A percentile compares a stretch with the other conserved stretches of the same genome.
These are phyloP conservation scores for Dasypogon diadema DNA, from an alignment of 2,888 invertebrate genomes.

Conservation along the genomic window DNA sequence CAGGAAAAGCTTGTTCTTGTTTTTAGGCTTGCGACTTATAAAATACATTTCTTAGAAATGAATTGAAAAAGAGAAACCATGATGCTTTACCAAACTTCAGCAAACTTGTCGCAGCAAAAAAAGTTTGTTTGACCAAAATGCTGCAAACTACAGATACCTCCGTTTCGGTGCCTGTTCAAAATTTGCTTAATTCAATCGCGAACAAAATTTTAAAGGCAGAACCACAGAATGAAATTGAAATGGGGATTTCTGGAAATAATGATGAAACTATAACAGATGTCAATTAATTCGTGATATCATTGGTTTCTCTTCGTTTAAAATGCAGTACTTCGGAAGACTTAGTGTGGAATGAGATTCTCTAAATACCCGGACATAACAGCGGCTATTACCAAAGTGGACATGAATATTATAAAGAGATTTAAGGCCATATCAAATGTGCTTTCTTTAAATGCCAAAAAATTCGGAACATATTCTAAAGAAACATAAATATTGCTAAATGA, in stretches of 20 bases:
- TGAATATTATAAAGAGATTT: not conserved
- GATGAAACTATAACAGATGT: no score
- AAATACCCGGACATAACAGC: slow-evolving; percentile 1
- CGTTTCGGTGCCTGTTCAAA: not conserved
- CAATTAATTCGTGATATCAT: no score
- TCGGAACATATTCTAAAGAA: not conserved
- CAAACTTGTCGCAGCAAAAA: no score
- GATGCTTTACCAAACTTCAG: no score
- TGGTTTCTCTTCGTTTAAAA: no score
- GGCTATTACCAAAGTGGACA: not conserved
- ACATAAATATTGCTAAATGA: not conserved
- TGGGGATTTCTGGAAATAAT: no score
- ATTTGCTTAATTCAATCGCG: not conserved
- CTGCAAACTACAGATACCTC: not conserved
- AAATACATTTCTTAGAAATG: no score
- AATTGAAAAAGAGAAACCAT: no score
- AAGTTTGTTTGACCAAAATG: not conserved
- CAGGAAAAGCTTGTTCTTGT: no score
- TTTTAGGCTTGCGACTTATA: no score
- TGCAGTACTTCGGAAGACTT: no score
- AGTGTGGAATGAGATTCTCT: not conserved
- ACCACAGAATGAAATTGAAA: not conserved
- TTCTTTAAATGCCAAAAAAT: not conserved
- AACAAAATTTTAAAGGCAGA: not conserved
- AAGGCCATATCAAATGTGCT: not conserved